A percentile compares a stretch with the other conserved stretches of the same genome.
These are phyloP conservation scores for Nemotelus pantherinus DNA, from an alignment of 2,888 invertebrate species.

Conservation along the genomic window DNA sequence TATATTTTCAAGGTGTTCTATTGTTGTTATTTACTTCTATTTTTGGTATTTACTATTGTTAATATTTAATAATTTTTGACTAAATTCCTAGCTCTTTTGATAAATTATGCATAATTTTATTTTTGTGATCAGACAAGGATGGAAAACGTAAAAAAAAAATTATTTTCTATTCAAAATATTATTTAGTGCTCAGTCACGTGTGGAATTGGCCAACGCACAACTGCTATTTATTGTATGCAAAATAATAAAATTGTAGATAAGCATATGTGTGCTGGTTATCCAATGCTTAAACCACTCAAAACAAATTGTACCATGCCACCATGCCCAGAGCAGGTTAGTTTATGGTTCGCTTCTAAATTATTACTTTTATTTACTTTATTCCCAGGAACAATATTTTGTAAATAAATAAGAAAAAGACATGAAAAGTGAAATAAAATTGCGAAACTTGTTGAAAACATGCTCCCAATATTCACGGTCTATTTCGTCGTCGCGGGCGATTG, in stretches of 20 bases:
- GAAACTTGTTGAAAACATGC: slow-evolving; percentile 15
- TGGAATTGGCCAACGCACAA: slow-evolving; percentile 68
- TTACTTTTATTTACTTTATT: slow-evolving; percentile 27
- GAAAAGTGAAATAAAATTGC: not conserved
- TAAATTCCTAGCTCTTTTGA: no score
- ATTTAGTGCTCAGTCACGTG: slow-evolving; percentile 74
- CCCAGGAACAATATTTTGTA: not conserved
- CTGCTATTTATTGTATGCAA: slow-evolving; percentile 53
- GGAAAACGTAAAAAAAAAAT: slow-evolving; percentile 2
- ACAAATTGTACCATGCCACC: slow-evolving; percentile 53
- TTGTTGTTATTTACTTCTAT: slow-evolving; percentile 16
- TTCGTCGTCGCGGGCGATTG: not conserved
- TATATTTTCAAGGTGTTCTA: slow-evolving; percentile 35
- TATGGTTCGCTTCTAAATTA: slow-evolving; percentile 37
- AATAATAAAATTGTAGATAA: slow-evolving; percentile 54
- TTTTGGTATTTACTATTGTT: slow-evolving; percentile 11
- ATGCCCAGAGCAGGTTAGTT: slow-evolving; percentile 51
- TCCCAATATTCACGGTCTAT: slow-evolving; percentile 25
- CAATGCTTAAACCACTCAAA: slow-evolving; percentile 52
- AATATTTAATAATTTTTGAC: not conserved
- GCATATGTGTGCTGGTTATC: slow-evolving; percentile 52
- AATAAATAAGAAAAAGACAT: slow-evolving; percentile 11
- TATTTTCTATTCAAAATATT: slow-evolving; percentile 30
- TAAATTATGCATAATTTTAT: no score
- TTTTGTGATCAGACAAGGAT: not conserved